Evolutionary conservation across 2,797 vertebrate genomes (phyloP), one percentile per base, ranked within the genome.

Genomic region (Geotrypetes seraphini): DNA sequence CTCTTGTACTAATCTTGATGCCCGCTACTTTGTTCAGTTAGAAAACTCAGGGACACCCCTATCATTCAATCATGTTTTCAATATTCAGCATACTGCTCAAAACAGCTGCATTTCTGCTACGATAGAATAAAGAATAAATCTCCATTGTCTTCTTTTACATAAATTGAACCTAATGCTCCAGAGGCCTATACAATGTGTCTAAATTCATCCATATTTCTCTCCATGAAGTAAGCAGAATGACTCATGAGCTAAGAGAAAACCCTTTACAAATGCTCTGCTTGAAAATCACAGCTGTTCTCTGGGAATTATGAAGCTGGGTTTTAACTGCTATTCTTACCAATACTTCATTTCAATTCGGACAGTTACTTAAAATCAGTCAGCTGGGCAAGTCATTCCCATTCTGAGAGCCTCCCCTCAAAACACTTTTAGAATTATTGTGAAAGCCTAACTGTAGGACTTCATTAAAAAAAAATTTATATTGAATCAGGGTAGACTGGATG

Each of bases 231-330:
- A 28, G 50, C 24, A 51, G 61, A 64, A 39, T 47, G 36, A 50
- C 16, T 58, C 27, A 29, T 7, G 12, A 16, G 51, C 53, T 30
- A 22, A 12, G n/a, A 12, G n/a, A 23, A n/a, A 12, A 4, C 12
- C 12, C 43, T 13, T 40, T 27, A 12, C 18, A 31, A 38, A 34
- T 29, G 7, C n/a, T n/a, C n/a, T n/a, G n/a, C 36, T 19, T 41
- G 37, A 56, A 59, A 53, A 52, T 37, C 35, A 25, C 40, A 39
- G 42, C 56, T 45, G 47, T 44, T 54, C 51, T 58, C 50, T 37
- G 51, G 50, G 47, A 53, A 26, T 57, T 56, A 16, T 3, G 26
- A 43, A 43, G 53, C 58, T 58, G n/a, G 63, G 51, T 44, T 43
- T 61, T 47, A 46, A 1, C 1, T 43, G 54, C 32, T 50, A 37